Conservation (phyloP, 2,888 invertebrate species). For the Dryomyza anilis region DNA sequence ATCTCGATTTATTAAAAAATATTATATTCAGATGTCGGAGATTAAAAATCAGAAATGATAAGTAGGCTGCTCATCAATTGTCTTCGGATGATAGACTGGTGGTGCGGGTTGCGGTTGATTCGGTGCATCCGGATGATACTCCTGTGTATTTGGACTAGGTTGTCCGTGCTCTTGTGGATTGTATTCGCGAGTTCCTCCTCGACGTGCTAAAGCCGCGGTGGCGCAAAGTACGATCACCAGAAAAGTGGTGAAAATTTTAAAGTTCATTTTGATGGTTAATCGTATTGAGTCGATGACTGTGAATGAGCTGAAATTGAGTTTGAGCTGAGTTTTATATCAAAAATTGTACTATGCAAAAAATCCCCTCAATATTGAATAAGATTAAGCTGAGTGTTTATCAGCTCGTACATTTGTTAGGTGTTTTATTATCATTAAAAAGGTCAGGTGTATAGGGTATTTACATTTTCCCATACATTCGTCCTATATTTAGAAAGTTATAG, state of each 20-base stretch:
- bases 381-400: too few species aligned
- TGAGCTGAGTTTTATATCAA: not conserved
- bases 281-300: not conserved
- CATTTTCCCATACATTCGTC: too few species aligned
- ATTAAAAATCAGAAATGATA: not conserved
- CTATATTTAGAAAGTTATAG: too few species aligned
- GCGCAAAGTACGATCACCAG: not conserved
- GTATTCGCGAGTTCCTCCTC: slow-evolving; percentile 8
- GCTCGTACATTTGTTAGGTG: too few species aligned
- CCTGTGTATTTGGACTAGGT: not conserved
- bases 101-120: slow-evolving; percentile 9
- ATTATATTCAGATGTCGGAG: not conserved
- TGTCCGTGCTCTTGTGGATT: slow-evolving; percentile 6
- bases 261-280: not conserved
- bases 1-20: not conserved
- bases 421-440: too few species aligned
- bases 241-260: not conserved
- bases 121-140: slow-evolving; percentile 11
- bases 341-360: not conserved
- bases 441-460: too few species aligned
- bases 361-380: too few species aligned
- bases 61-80: not conserved
- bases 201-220: not conserved
- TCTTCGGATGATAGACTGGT: slow-evolving; percentile 10
- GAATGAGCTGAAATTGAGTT: not conserved